A percentile compares a stretch with the other conserved stretches of the same genome.
These are phyloP conservation scores for Glareola pratincola DNA, from an alignment of 2,113 vertebrate genomes.

Conservation along the genomic window DNA sequence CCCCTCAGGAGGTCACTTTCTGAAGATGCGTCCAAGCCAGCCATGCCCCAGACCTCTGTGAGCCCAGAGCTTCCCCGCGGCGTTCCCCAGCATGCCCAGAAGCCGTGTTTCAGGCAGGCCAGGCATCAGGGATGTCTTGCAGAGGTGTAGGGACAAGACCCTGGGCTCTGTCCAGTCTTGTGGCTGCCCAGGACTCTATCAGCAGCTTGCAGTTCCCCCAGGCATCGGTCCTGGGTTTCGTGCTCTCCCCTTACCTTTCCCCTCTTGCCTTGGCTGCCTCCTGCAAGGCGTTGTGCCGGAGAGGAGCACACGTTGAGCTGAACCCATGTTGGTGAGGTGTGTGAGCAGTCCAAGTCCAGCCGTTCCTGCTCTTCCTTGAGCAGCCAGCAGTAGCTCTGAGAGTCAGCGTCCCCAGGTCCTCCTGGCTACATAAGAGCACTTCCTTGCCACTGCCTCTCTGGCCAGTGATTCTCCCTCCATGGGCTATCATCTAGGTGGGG, in stretches of 20 bases:
- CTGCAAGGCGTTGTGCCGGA: not conserved
- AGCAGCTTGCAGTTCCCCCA: not conserved
- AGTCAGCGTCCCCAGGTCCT: not conserved
- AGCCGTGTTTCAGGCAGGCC: not conserved
- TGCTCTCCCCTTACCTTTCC: not conserved
- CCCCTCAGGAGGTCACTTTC: not conserved
- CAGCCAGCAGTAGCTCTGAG: not conserved
- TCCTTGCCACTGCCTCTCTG: not conserved
- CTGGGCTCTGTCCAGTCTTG: accelerated
- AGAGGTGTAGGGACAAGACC: not conserved
- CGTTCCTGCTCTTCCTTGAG: not conserved
- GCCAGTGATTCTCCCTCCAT: not conserved
- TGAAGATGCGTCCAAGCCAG: not conserved
- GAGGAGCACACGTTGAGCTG: not conserved
- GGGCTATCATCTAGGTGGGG: not conserved
- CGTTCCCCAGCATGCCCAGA: not conserved
- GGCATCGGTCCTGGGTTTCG: not conserved
- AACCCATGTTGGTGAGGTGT: not conserved
- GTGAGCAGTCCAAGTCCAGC: not conserved
- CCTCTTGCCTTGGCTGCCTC: not conserved
- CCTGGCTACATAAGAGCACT: not conserved
- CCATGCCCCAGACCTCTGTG: not conserved
- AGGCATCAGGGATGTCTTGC: not conserved
- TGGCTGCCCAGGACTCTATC: not conserved
- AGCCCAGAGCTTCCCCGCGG: not conserved